These are phyloP conservation scores for Addax nasomaculatus DNA, from an alignment of 2,113 vertebrate genomes.

Conservation along the genomic window DNA sequence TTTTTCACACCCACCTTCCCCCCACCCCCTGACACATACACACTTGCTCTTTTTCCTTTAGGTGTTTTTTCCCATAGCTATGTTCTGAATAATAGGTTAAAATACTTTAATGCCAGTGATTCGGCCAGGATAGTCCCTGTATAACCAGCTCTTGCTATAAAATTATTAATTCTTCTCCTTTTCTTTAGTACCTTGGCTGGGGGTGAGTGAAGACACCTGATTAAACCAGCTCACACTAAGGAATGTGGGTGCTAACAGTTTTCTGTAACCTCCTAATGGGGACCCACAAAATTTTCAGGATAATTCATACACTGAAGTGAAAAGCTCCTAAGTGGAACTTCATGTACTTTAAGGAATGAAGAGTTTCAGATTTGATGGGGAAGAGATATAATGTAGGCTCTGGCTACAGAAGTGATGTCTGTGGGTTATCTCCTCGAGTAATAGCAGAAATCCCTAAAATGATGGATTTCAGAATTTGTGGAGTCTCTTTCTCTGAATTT, in stretches of 20 bases:
- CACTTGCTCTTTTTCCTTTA: background rate
- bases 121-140: background rate
- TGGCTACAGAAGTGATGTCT: background rate
- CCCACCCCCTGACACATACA: rapidly evolving
- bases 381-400: background rate
- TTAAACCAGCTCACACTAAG: background rate
- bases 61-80: background rate
- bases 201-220: background rate
- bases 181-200: background rate
- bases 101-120: background rate
- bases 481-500: background rate
- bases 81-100: background rate
- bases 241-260: background rate
- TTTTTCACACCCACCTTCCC: background rate
- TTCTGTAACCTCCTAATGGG: background rate
- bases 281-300: background rate
- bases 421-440: background rate
- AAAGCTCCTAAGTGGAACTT: background rate
- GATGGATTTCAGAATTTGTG: background rate
- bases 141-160: background rate
- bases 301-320: background rate
- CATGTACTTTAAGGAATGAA: background rate
- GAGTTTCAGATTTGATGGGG: background rate
- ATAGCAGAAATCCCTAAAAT: background rate
- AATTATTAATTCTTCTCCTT: background rate